These are phyloP conservation scores for Drosophila sturtevanti DNA, from an alignment of 1,140 invertebrate genomes.

Conservation along the genomic window DNA sequence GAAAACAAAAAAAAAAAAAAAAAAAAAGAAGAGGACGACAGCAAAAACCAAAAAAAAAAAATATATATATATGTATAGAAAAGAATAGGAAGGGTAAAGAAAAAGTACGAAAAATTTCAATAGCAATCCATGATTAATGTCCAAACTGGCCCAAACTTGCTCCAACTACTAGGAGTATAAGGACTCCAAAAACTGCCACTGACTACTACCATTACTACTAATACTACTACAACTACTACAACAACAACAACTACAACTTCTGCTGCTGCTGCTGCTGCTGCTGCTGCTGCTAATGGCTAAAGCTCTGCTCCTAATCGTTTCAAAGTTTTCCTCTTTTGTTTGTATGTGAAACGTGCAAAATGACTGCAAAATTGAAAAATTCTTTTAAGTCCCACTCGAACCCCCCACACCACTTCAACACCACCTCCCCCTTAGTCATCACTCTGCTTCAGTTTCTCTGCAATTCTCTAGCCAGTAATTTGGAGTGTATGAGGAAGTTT, in stretches of 20 bases:
- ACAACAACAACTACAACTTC: background rate
- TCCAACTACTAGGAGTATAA: no score
- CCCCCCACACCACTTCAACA: no score
- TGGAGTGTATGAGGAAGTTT: constrained; percentile 38
- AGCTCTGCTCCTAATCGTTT: constrained; percentile 40
- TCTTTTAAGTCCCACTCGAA: no score
- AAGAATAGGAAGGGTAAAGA: constrained; percentile 18
- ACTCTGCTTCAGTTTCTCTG: no score
- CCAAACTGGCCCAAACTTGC: constrained; percentile 27
- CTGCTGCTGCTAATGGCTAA: constrained; percentile 41
- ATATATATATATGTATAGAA: no score
- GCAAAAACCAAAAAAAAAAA: constrained; percentile 27
- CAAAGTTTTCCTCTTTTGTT: constrained; percentile 46
- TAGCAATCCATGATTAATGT: constrained; percentile 48
- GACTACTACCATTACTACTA: no score
- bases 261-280: constrained; percentile 17
- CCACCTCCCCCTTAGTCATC: no score
- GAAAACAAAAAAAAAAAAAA: constrained; percentile 29
- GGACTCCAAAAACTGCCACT: no score
- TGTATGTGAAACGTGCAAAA: constrained; percentile 42
- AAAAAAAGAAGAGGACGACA: background rate
- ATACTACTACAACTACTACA: background rate
- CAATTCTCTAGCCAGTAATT: no score
- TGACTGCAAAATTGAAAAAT: constrained; percentile 50
- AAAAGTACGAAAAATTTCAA: constrained; percentile 17